A percentile compares a stretch with the other conserved stretches of the same genome.
Conservation (phyloP, 2,113 vertebrate species). For the Neoarius graeffei region DNA sequence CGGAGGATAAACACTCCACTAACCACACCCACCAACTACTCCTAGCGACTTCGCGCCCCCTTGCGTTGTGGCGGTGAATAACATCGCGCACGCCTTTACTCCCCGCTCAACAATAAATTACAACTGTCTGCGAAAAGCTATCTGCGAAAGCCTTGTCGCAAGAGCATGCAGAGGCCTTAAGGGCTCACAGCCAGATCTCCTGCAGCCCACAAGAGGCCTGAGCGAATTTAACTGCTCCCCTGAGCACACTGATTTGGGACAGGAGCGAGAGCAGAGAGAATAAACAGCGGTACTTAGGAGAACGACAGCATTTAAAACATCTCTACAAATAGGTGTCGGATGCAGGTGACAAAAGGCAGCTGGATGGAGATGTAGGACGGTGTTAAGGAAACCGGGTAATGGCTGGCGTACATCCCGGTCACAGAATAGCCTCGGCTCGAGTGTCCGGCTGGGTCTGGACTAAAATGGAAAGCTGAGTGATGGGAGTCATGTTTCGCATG, state of each 20-base stretch:
- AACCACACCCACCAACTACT: too few relatives aligned
- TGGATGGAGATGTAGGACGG: not conserved
- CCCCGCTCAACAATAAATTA: too few relatives aligned
- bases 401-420: constrained; percentile 63
- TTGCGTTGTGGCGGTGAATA: too few relatives aligned
- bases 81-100: too few relatives aligned
- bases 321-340: not conserved
- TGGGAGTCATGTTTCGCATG: constrained; percentile 58
- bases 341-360: not conserved
- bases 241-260: constrained; percentile 8
- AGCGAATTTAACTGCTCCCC: constrained; percentile 58
- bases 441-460: constrained; percentile 57
- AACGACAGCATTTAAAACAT: not conserved
- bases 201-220: constrained; percentile 38
- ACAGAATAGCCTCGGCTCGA: constrained; percentile 66
- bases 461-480: constrained; percentile 71
- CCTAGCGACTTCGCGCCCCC: too few relatives aligned
- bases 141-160: too few relatives aligned
- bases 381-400: constrained; percentile 36
- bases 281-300: constrained; percentile 8
- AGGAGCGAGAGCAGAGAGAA: not conserved
- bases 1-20: too few relatives aligned
- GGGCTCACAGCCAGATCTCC: constrained; percentile 59
- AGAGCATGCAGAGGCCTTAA: too few relatives aligned
- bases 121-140: too few relatives aligned